Conservation (phyloP, 1,140 invertebrate species). For the Magallana gigas region DNA sequence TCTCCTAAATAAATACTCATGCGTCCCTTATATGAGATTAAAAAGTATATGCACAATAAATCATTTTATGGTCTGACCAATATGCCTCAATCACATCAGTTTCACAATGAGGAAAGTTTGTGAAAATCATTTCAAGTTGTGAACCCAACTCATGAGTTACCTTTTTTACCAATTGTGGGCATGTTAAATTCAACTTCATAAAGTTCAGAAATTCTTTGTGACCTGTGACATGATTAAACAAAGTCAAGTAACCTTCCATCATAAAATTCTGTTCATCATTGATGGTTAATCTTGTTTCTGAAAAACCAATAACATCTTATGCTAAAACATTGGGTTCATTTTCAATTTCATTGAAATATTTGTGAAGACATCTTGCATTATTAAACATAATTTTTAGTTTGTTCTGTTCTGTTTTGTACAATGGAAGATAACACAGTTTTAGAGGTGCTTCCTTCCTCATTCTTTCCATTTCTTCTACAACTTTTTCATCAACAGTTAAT, state of each 20-base stretch:
- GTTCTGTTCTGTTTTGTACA: neutral
- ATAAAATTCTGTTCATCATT: constrained; percentile 31
- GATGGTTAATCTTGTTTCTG: constrained; percentile 44
- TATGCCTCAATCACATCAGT: neutral
- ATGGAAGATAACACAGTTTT: constrained; percentile 15
- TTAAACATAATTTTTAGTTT: neutral
- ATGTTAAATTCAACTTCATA: constrained; percentile 42
- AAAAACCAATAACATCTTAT: constrained; percentile 44
- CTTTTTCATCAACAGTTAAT: constrained; percentile 38
- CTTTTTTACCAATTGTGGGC: constrained; percentile 35
- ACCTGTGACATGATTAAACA: constrained; percentile 25
- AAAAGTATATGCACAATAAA: neutral
- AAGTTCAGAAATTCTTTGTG: constrained; percentile 42
- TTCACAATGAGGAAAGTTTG: neutral
- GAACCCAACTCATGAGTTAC: constrained; percentile 31
- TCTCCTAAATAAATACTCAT: neutral
- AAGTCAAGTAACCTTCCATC: constrained; percentile 8
- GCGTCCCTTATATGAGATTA: neutral
- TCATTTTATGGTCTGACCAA: constrained; percentile 40
- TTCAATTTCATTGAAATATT: constrained; percentile 26
- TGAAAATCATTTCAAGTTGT: constrained; percentile 37
- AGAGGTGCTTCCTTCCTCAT: constrained; percentile 15
- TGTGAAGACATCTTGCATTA: constrained; percentile 2
- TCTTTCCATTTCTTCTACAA: constrained; percentile 43
- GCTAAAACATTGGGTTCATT: constrained; percentile 35